Evolutionary conservation across 2,888 invertebrate species (phyloP).

Genomic region (Hypercompe scribonia): DNA sequence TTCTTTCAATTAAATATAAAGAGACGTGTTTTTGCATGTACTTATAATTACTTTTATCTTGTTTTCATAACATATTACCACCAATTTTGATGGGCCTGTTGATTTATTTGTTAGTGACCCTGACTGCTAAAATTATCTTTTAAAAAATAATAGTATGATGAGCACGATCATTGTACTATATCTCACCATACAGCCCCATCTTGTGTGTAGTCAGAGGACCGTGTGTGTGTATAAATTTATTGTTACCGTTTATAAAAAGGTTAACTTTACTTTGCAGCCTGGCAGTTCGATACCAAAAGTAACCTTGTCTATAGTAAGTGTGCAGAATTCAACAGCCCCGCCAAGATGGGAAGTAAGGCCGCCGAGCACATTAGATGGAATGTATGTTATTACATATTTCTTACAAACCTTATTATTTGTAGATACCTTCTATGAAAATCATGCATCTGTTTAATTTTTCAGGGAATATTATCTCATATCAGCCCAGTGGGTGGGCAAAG

Average conservation of each 20-base stretch:
- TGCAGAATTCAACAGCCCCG: constrained; percentile 89
- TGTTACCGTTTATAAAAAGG: neutral
- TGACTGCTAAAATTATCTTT: too few species aligned
- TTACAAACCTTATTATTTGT: neutral
- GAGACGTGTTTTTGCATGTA: too few species aligned
- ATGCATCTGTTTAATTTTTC: constrained; percentile 49
- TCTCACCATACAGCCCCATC: neutral
- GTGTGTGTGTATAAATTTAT: neutral
- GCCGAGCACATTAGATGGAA: constrained; percentile 91
- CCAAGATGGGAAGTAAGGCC: constrained; percentile 90
- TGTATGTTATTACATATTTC: constrained; percentile 88
- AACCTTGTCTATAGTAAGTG: constrained; percentile 92
- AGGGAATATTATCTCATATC: constrained; percentile 97
- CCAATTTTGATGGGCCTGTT: too few species aligned
- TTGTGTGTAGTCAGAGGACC: neutral
- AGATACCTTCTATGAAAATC: neutral
- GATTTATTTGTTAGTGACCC: too few species aligned
- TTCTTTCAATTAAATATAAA: too few species aligned
- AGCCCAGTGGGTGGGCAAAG: constrained; percentile 95
- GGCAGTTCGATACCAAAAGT: constrained; percentile 95
- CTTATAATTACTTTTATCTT: too few species aligned
- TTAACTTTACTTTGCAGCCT: constrained; percentile 85
- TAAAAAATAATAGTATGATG: too few species aligned
- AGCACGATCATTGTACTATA: too few species aligned
- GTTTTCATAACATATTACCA: too few species aligned